Evolutionary conservation across 1,140 invertebrate genomes (phyloP).

Genomic region (Drosophila arizonae): DNA sequence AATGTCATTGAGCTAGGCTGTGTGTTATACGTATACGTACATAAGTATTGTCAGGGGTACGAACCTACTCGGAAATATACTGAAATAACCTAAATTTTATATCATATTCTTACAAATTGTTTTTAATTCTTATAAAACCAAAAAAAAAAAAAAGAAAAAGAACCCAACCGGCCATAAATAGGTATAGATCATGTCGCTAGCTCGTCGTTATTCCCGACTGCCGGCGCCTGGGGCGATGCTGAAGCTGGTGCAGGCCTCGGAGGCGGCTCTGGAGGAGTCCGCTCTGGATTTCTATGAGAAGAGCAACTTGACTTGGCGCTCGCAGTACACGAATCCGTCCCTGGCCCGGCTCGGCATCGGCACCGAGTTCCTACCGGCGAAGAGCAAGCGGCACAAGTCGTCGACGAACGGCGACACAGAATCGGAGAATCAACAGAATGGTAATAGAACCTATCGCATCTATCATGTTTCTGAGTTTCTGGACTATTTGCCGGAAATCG

Average conservation of each 20-base stretch:
- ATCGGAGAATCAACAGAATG: slow-evolving; percentile 38
- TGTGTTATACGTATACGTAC: slow-evolving; percentile 6
- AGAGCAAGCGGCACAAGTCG: background rate
- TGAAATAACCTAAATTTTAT: background rate
- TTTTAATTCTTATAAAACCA: background rate
- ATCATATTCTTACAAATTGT: background rate
- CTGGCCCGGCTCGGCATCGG: slow-evolving; percentile 37
- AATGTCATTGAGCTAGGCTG: slow-evolving; percentile 21
- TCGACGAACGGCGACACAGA: slow-evolving; percentile 10
- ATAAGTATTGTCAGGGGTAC: background rate
- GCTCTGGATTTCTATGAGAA: slow-evolving; percentile 46
- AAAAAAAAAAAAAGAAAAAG: no score
- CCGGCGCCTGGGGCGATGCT: background rate
- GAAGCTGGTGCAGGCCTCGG: background rate
- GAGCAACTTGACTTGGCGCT: slow-evolving; percentile 39
- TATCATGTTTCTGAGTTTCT: background rate
- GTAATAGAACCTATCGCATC: slow-evolving; percentile 19
- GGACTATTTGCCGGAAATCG: background rate
- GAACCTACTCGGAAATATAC: background rate
- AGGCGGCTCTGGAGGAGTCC: slow-evolving; percentile 16
- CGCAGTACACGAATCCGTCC: slow-evolving; percentile 18
- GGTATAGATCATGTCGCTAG: background rate
- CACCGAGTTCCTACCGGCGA: slow-evolving; percentile 23
- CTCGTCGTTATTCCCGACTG: background rate
- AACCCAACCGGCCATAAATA: background rate